phyloP scores from a whole-genome alignment of 23 tunicate species.

The Halocynthia aurantium region DNA sequence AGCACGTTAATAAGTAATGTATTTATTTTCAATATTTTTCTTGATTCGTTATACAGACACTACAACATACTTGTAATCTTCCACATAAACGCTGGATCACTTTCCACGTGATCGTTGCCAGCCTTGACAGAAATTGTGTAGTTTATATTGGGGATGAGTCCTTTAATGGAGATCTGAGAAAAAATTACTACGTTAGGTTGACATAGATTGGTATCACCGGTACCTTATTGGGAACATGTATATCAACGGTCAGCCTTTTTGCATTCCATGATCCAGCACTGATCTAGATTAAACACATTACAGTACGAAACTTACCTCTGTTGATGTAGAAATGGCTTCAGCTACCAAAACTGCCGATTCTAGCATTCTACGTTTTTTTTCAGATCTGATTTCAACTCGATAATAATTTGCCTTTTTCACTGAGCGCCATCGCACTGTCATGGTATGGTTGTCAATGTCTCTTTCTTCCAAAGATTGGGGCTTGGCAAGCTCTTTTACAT shows the following conservation, averaged over 20 bases:
- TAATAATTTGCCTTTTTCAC: conserved; percentile 73
- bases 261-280: neutral
- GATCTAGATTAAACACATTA: neutral
- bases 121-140: conserved; percentile 65
- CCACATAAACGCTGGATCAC: conserved; percentile 39
- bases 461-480: conserved; percentile 52
- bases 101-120: conserved; percentile 71
- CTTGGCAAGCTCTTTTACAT: conserved; percentile 46
- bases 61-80: conserved; percentile 49
- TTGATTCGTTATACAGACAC: too few species aligned
- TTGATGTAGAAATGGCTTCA: conserved; percentile 43
- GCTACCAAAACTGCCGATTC: conserved; percentile 10
- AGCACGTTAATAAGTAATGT: too few species aligned
- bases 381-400: conserved; percentile 42
- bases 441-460: conserved; percentile 46
- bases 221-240: too few species aligned
- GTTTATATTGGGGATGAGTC: conserved; percentile 62
- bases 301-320: conserved; percentile 31
- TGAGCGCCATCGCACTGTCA: conserved; percentile 41
- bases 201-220: too few species aligned
- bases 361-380: conserved; percentile 23
- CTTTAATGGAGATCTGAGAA: conserved; percentile 36
- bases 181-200: neutral
- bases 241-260: neutral
- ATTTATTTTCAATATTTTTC: too few species aligned